phyloP scores from a whole-genome alignment of 1,140 invertebrate species.

The Hesperophylax magnus region DNA sequence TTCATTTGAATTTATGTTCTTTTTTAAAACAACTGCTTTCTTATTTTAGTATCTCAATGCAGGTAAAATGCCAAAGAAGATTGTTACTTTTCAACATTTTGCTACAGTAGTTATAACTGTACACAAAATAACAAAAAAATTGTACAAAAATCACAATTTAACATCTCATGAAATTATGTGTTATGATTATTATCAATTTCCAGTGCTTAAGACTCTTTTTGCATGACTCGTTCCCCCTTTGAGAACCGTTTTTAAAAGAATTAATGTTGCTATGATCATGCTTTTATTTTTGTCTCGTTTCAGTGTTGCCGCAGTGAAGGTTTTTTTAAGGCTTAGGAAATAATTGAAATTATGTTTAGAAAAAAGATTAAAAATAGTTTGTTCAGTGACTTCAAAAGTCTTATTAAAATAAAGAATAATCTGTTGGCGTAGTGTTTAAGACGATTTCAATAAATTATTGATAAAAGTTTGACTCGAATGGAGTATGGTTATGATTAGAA shows the following conservation, averaged over 20 bases:
- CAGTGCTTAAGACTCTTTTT: neutral
- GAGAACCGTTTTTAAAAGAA: neutral
- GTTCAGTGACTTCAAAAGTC: slow-evolving; percentile 45
- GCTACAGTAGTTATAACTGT: neutral
- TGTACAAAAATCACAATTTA: neutral
- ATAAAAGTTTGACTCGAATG: slow-evolving; percentile 28
- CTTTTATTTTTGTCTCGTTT: neutral
- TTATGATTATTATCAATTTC: slow-evolving; percentile 6
- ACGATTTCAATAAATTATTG: slow-evolving; percentile 42
- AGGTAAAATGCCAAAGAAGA: slow-evolving; percentile 10
- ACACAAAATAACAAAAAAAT: neutral
- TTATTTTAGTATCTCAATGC: neutral
- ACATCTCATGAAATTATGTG: neutral
- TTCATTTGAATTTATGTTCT: neutral
- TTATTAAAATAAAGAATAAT: slow-evolving; percentile 11
- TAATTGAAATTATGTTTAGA: slow-evolving; percentile 17
- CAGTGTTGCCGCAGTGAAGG: slow-evolving; percentile 35
- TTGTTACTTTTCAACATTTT: neutral
- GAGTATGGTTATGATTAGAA: slow-evolving; percentile 18
- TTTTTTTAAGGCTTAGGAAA: slow-evolving; percentile 35
- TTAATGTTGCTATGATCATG: neutral
- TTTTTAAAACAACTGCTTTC: neutral
- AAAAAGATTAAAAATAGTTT: slow-evolving; percentile 7
- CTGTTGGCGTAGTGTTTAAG: slow-evolving; percentile 15
- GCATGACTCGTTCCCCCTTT: neutral